Base-by-base conservation (phyloP, 2,888 invertebrate species). In the Zaprionus lineosus region DNA sequence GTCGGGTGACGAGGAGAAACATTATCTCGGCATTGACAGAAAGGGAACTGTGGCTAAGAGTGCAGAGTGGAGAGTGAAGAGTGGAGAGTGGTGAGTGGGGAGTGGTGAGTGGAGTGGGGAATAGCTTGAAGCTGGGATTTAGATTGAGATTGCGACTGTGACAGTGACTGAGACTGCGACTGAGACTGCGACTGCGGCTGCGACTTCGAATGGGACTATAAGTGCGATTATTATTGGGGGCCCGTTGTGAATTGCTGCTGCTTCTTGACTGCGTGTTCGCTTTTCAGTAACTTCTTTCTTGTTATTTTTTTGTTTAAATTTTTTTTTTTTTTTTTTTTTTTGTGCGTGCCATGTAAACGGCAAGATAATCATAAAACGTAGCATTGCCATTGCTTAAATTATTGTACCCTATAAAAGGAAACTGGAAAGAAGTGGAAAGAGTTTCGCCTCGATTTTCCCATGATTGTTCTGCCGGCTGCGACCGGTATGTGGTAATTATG, bases 301-400 rank as follows among this genome's bases (percentile, higher is more conserved):
- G n/a, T n/a, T n/a, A n/a, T n/a, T n/a, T n/a, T n/a, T n/a, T 26
- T 3, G 28, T 12, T 21, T 24, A 8, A 2, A 8, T 24, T 2
- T 24, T 24, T 46, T 52, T 50, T 34, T 26, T 11, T 5, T 28
- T 28, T 9, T 29, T 21, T 15, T 9, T 43, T 44, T 56, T 56
- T 72, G 58, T 82, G 75, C 65, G 61, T 70, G 65, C 44, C 64
- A 48, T 68, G 73, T 84, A 73, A 69, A 76, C 64, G 68, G 75
- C 66, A 60, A 83, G 76, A 78, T 78, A 84, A 81, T 74, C 77
- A 76, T 59, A 79, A 79, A 83, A 83, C 59, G 62, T 71, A 60
- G 83, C 79, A 62, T 65, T 78, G 83, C 74, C 78, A 78, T 78
- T 78, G 83, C 83, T 78, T 52, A 74, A 78, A 78, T 78, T 76